phyloP scores from a whole-genome alignment of 1,140 invertebrate genomes.

The Drosophila arawakana region DNA sequence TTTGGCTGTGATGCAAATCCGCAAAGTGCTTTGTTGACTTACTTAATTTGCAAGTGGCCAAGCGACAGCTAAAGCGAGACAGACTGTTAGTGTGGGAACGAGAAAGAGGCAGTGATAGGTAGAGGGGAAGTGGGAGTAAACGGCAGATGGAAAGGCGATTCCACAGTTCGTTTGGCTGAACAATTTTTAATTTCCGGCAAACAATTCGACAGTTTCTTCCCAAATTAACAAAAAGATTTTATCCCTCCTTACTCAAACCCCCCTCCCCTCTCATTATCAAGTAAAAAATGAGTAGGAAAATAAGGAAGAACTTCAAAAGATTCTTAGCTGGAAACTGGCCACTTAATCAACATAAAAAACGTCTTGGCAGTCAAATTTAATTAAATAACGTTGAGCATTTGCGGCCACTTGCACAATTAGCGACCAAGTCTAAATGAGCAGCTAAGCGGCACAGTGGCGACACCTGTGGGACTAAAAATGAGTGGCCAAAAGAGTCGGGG shows the following conservation, averaged over 20 bases:
- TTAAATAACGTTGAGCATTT: slow-evolving; percentile 74
- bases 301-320: slow-evolving; percentile 60
- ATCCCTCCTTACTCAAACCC: not conserved
- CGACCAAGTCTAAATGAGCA: slow-evolving; percentile 65
- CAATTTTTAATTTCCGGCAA: slow-evolving; percentile 74
- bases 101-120: slow-evolving; percentile 11
- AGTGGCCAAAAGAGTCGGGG: slow-evolving; percentile 33
- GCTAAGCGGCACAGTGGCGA: slow-evolving; percentile 75
- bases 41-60: slow-evolving; percentile 79
- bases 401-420: slow-evolving; percentile 78
- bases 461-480: slow-evolving; percentile 67
- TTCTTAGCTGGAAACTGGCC: slow-evolving; percentile 38
- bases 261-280: no score
- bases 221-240: slow-evolving; percentile 47
- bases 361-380: slow-evolving; percentile 70
- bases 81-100: not conserved
- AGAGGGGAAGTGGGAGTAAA: slow-evolving; percentile 13
- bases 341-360: slow-evolving; percentile 79
- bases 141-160: not conserved
- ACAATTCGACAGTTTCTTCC: slow-evolving; percentile 48
- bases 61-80: not conserved
- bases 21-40: slow-evolving; percentile 83
- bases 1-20: slow-evolving; percentile 64
- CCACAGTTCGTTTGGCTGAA: slow-evolving; percentile 27
- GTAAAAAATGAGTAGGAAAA: slow-evolving; percentile 2